These are phyloP conservation scores for Cephus pygmeus DNA, from an alignment of 2,888 invertebrate genomes.

Conservation along the genomic window DNA sequence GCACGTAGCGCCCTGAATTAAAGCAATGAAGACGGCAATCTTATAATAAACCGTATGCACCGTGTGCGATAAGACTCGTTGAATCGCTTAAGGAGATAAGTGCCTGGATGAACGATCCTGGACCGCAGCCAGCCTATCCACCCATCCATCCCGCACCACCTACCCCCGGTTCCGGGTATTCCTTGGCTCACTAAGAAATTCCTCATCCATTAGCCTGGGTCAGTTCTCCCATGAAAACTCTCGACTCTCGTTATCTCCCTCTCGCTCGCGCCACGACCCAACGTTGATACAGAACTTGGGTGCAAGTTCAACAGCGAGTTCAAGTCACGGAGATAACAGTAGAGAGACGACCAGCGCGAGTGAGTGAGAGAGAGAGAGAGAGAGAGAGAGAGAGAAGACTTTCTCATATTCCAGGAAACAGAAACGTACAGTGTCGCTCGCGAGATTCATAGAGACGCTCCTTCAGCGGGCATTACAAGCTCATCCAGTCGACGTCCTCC, in stretches of 20 bases:
- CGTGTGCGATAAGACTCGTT: slow-evolving; percentile 27
- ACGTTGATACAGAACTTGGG: neutral
- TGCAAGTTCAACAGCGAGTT: neutral
- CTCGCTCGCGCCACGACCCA: neutral
- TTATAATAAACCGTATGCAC: slow-evolving; percentile 29
- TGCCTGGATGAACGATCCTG: slow-evolving; percentile 16
- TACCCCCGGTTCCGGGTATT: slow-evolving; percentile 28
- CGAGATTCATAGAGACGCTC: too few relatives aligned
- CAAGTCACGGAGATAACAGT: neutral
- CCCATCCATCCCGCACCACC: slow-evolving; percentile 15
- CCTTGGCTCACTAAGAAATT: slow-evolving; percentile 21
- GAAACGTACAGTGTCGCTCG: too few relatives aligned
- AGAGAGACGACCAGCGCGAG: too few relatives aligned
- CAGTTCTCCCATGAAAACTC: slow-evolving; percentile 2
- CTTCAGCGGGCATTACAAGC: too few relatives aligned
- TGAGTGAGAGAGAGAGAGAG: neutral
- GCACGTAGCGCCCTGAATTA: slow-evolving; percentile 29
- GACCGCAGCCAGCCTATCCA: slow-evolving; percentile 1
- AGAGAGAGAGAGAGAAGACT: neutral
- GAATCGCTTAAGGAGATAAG: slow-evolving; percentile 33
- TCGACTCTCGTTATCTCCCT: neutral
- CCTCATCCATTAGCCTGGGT: slow-evolving; percentile 24
- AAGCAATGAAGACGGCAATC: slow-evolving; percentile 45
- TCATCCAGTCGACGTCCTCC: too few relatives aligned
- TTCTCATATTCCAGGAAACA: too few relatives aligned